A percentile compares a stretch with the other conserved stretches of the same genome.
phyloP scores from a whole-genome alignment of 2,797 vertebrate genomes.

The Numenius phaeopus region DNA sequence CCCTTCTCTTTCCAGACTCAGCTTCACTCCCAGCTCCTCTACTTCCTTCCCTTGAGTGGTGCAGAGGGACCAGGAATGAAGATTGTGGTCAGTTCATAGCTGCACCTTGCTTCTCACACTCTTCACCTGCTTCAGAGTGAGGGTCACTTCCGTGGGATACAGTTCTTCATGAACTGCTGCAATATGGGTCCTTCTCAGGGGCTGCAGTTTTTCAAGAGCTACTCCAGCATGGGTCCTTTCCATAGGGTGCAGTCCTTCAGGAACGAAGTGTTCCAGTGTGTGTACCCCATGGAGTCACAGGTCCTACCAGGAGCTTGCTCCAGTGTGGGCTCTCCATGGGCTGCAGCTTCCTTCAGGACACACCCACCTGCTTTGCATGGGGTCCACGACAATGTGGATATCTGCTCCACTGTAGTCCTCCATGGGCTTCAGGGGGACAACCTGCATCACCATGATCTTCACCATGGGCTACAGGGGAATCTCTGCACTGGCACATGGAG shows the following conservation, averaged over 20 bases:
- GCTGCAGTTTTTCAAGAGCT: neutral
- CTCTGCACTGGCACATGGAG: accelerated
- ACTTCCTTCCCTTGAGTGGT: neutral
- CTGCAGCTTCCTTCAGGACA: neutral
- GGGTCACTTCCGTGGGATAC: neutral
- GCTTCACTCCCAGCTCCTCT: neutral
- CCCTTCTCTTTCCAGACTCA: neutral
- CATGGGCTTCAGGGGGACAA: accelerated
- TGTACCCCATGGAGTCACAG: neutral
- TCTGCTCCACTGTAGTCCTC: neutral
- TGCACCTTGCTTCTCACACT: neutral
- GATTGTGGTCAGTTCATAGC: neutral
- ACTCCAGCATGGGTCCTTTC: neutral
- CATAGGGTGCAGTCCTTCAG: neutral
- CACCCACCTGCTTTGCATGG: too few relatives aligned
- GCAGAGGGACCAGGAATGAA: neutral
- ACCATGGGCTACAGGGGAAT: accelerated
- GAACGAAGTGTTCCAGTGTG: neutral
- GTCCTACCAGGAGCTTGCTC: neutral
- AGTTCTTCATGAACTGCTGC: neutral
- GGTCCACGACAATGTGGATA: neutral
- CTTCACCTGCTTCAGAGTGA: neutral
- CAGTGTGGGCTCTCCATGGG: neutral
- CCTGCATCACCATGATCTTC: neutral
- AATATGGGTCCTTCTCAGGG: accelerated